Base-by-base conservation (phyloP, 2,888 invertebrate genomes). In the Spisula subtruncata region DNA sequence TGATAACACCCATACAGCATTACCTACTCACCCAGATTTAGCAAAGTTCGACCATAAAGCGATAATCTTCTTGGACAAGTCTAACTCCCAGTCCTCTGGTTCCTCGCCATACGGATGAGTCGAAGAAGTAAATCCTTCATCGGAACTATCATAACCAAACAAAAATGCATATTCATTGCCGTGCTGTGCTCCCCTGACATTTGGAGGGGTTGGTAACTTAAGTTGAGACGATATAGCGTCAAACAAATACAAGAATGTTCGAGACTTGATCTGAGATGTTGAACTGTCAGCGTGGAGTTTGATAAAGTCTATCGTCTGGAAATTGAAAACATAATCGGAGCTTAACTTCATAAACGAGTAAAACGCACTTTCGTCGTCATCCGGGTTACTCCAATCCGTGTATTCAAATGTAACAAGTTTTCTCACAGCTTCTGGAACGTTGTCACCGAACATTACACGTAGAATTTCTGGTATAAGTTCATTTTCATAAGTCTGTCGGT, bases 1-100 rank as follows among this genome's bases (percentile, higher is more conserved):
- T 2, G 41, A 41, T 41, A 5, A 8, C 2, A 41, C 41, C 2
- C 1, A 46, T 60, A 29, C 18, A 0, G 10, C 25, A 66, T 25
- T 5, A 25, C 60, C 10, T 32, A 54, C 86, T 93, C 97, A 99
- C 99, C 99, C 99, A 93, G 98, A 98, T 97, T 98, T 98, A 79
- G 99, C 99, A 96, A 99, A 99, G 97, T 99, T 99, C 0, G 98
- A 98, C 99, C 99, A 99, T 97, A 98, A 99, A 96, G 98, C 98
- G 98, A 99, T 99, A 96, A 99, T 98, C 92, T 98, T 97, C 96
- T 97, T 98, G 95, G 98, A 98, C 93, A 99, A 98, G 94, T 98
- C 98, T 46, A 98, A 97, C 97, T 99, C 99, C 95, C 98, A 98
- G 0, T 98, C 97, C 20, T 98, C 98, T 96, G 98, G 98, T 35